These are phyloP conservation scores for Meleagris gallopavo DNA, from an alignment of 2,113 vertebrate genomes.

Conservation along the genomic window DNA sequence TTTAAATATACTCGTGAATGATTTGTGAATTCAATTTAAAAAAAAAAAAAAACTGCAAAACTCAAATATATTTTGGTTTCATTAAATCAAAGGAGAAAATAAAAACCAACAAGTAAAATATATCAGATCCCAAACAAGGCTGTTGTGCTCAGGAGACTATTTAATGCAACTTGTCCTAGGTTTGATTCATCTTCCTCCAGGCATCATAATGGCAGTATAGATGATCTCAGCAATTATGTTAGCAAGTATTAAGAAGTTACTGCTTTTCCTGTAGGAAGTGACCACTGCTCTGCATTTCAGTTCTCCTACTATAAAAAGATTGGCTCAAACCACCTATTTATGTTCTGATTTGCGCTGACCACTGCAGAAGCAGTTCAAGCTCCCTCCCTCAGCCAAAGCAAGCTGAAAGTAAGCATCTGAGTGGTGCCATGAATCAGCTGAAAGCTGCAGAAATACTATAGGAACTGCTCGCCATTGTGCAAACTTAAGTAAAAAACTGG, in stretches of 20 bases:
- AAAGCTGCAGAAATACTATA: background rate
- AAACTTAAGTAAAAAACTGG: background rate
- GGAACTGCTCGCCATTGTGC: background rate
- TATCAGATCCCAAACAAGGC: background rate
- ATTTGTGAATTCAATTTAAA: background rate
- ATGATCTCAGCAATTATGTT: background rate
- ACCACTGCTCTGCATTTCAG: background rate
- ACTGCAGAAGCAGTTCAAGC: background rate
- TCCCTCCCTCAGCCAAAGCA: background rate
- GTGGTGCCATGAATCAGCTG: background rate
- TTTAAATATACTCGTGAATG: background rate
- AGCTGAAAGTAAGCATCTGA: background rate
- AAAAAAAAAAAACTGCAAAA: background rate
- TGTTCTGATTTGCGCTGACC: slow-evolving; percentile 20
- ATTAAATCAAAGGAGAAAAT: background rate
- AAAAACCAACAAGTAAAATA: background rate
- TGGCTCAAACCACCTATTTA: background rate
- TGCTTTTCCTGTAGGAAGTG: background rate
- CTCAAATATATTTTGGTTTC: background rate
- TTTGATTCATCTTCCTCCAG: background rate
- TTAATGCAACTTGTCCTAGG: background rate
- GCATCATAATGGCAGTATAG: background rate
- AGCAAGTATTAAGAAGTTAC: background rate
- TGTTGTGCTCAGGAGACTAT: background rate
- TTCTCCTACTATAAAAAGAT: background rate